These are phyloP conservation scores for Octonoba sinensis DNA, from an alignment of 2,888 invertebrate species.

Conservation along the genomic window DNA sequence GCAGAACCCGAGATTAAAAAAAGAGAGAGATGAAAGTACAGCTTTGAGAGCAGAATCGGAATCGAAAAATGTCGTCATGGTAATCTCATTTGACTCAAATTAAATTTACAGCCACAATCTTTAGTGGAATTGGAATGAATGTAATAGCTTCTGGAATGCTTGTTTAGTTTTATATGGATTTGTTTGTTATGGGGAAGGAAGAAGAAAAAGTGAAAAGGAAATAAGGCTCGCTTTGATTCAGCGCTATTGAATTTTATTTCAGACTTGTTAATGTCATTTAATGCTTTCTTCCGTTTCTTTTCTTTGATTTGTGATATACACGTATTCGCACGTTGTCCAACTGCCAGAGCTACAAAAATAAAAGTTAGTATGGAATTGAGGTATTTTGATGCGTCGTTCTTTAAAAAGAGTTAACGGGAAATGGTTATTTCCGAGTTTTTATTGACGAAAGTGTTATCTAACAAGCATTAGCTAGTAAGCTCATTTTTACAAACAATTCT, in stretches of 20 bases:
- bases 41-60: constrained; percentile 29
- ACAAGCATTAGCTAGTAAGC: no score
- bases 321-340: no score
- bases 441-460: no score
- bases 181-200: constrained; percentile 5
- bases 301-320: not conserved
- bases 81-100: constrained; percentile 61
- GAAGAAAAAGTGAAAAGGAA: not conserved
- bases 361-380: no score
- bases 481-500: no score
- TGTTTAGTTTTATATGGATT: constrained; percentile 48
- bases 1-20: not conserved
- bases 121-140: constrained; percentile 29
- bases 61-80: constrained; percentile 56
- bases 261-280: constrained; percentile 45
- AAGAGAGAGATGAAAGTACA: constrained; percentile 12
- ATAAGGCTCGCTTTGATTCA: constrained; percentile 3
- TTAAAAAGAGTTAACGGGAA: no score
- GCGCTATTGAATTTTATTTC: constrained; percentile 13
- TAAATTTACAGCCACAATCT: constrained; percentile 62
- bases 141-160: constrained; percentile 54
- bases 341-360: no score
- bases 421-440: no score
- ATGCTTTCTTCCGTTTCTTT: constrained; percentile 32
- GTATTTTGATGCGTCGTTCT: no score